Conservation (phyloP, 2,113 vertebrate genomes). For the Vulpes lagopus region DNA sequence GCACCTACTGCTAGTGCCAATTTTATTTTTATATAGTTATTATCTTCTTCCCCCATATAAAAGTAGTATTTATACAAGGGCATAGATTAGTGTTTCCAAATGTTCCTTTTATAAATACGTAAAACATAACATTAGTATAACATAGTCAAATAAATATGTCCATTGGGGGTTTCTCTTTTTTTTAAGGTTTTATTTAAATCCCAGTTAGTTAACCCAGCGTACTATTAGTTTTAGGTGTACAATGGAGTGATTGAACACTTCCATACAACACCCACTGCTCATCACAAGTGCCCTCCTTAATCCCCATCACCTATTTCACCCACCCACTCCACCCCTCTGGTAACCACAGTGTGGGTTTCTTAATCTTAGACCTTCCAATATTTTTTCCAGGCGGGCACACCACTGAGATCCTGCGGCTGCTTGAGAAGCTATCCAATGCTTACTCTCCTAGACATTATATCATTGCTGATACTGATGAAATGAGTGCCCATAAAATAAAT, state of each 20-base stretch:
- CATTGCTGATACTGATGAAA: conserved; percentile 93
- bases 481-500: conserved; percentile 95
- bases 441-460: conserved; percentile 94
- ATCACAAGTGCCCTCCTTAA: background rate
- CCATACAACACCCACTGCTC: background rate
- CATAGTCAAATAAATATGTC: background rate
- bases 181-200: background rate
- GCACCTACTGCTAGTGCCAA: background rate
- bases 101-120: background rate
- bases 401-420: conserved; percentile 94
- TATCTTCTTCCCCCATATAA: background rate
- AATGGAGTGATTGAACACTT: background rate
- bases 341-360: background rate
- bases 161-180: background rate
- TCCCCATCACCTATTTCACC: background rate
- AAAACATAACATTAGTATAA: background rate
- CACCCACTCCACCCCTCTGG: background rate
- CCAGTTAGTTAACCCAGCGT: background rate
- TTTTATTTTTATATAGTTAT: background rate
- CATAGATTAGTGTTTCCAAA: background rate
- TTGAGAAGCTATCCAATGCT: conserved; percentile 89
- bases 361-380: background rate
- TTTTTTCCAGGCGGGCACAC: conserved; percentile 94
- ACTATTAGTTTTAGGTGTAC: background rate
- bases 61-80: background rate